Conservation (phyloP, 1,140 invertebrate genomes). For the Drosophila ogumai region DNA sequence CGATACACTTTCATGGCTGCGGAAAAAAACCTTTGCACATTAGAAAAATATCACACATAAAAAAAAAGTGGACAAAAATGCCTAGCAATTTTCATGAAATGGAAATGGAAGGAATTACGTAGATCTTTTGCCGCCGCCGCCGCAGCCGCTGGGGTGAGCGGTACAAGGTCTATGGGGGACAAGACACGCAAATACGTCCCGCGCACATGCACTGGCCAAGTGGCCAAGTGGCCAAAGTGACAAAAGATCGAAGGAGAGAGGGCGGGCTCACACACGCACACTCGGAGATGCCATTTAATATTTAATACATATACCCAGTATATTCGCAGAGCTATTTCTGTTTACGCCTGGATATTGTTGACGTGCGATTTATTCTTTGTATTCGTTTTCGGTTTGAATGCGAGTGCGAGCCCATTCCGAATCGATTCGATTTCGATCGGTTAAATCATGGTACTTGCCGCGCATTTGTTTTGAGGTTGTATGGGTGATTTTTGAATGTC, state of each 20-base stretch:
- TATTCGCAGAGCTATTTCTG: slow-evolving; percentile 59
- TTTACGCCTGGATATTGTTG: slow-evolving; percentile 53
- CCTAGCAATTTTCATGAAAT: slow-evolving; percentile 25
- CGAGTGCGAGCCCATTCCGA: not conserved
- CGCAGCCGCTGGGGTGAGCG: slow-evolving; percentile 1
- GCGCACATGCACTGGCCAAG: slow-evolving; percentile 16
- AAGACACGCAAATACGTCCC: slow-evolving; percentile 23
- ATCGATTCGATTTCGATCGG: slow-evolving; percentile 8
- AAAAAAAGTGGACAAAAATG: not conserved
- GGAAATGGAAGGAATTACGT: slow-evolving; percentile 60
- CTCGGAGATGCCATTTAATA: slow-evolving; percentile 9
- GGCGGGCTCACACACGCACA: slow-evolving; percentile 6
- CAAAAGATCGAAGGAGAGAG: slow-evolving; percentile 9
- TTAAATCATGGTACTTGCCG: slow-evolving; percentile 7
- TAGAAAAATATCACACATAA: slow-evolving; percentile 2
- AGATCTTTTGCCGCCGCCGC: slow-evolving; percentile 68
- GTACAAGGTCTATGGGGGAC: slow-evolving; percentile 10
- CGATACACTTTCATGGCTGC: slow-evolving; percentile 23
- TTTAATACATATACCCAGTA: slow-evolving; percentile 5
- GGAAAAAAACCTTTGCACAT: slow-evolving; percentile 47
- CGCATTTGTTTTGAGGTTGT: not conserved
- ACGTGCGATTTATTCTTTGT: slow-evolving; percentile 10
- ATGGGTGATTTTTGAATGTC: not conserved
- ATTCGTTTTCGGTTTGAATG: not conserved
- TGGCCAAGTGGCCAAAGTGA: slow-evolving; percentile 16